These are phyloP conservation scores for Arbacia lixula DNA, from an alignment of 53 echinoderm and acorn worm species.

Conservation along the genomic window DNA sequence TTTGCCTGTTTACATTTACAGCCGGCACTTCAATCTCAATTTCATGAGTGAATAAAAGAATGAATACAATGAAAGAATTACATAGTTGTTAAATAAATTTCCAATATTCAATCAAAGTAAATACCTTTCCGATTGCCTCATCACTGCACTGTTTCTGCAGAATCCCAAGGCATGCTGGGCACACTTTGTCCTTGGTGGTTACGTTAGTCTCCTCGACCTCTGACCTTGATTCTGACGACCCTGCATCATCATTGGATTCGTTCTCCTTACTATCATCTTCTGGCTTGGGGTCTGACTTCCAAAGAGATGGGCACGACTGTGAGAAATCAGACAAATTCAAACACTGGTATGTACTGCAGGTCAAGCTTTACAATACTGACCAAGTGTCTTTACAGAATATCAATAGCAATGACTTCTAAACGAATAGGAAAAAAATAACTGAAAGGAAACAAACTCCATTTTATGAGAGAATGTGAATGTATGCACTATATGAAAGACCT, in stretches of 20 bases:
- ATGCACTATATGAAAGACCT: too few relatives aligned
- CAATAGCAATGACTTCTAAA: not conserved
- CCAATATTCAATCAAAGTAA: too few relatives aligned
- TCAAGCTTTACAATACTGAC: not conserved
- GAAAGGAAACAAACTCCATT: not conserved
- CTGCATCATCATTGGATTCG: not conserved
- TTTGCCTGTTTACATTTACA: too few relatives aligned
- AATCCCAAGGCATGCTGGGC: slow-evolving; percentile 86
- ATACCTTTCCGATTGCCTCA: slow-evolving; percentile 67
- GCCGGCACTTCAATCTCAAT: too few relatives aligned
- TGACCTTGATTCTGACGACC: not conserved
- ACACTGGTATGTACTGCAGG: not conserved
- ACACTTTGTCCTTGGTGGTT: slow-evolving; percentile 45
- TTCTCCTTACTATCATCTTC: not conserved
- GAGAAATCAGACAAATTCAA: not conserved
- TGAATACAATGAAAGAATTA: too few relatives aligned
- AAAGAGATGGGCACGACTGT: slow-evolving; percentile 40
- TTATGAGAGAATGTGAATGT: too few relatives aligned
- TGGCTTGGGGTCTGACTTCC: not conserved
- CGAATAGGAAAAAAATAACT: not conserved
- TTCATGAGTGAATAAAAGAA: too few relatives aligned
- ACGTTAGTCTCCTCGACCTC: not conserved
- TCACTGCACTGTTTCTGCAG: slow-evolving; percentile 72
- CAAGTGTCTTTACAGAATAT: not conserved
- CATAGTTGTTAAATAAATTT: too few relatives aligned